Base-by-base conservation (phyloP, 2,888 invertebrate species). In the Thera britannica region DNA sequence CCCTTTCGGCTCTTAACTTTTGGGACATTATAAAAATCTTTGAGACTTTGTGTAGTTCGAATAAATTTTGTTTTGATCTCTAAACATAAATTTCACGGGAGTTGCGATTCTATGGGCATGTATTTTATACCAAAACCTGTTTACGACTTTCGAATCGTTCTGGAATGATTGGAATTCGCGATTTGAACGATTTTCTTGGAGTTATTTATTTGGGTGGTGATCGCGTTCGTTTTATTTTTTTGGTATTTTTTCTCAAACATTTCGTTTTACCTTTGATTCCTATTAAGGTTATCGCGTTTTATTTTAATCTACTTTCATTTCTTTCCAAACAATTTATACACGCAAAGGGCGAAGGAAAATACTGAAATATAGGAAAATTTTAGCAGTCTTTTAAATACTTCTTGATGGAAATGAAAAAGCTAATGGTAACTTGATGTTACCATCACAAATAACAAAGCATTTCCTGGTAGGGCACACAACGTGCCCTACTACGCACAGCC, bases 81-180 rank as follows among this genome's bases (percentile, higher is more conserved):
- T 23, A 23, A 23, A 23, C 23, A 23, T 23, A 23, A 23, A 23
- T 23, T 23, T 23, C 23, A 23, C 38, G 2, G 23, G 56, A 56
- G 62, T 57, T 46, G 2, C 58, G 36, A 35, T 58, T 66, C 61
- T 66, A 58, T 36, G 9, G 9, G 8, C 44, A 54, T 46, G n/a
- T 61, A 61, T 55, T 59, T 12, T 23, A 9, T 36, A 11, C 35
- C 49, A 34, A 51, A 49, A 23, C 54, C 49, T 34, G 51, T 69
- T 69, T 62, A 69, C 62, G 69, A 63, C 62, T 62, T 66, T 61
- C 2, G 36, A 61, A 62, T 64, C 58, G 62, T 34, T 62, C 49
- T 46, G 56, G 48, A 63, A 65, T 69, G 62, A 66, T 65, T 66
- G 62, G 69, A 69, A 62, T 66, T 52, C 57, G 34, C 51, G 38